Conservation (phyloP, 2,888 invertebrate genomes). For the Drosophila pullipes region DNA sequence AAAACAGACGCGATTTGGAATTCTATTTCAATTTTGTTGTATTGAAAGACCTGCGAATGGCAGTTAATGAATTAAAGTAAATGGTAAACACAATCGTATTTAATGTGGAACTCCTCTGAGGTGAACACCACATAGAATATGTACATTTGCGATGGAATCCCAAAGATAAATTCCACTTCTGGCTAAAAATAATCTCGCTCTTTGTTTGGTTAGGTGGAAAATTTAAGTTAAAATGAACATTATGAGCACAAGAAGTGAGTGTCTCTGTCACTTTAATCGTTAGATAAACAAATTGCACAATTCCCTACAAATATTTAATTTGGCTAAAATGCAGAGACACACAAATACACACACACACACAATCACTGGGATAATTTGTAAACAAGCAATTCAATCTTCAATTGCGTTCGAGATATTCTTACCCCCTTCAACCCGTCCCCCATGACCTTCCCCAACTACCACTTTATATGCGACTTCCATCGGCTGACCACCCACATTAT, state of each 20-base stretch:
- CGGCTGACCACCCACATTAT: constrained; percentile 30
- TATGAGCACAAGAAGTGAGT: not conserved
- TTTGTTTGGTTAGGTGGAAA: not conserved
- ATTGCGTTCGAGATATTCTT: not conserved
- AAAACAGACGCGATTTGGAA: not conserved
- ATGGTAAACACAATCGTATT: not conserved
- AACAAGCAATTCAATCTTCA: constrained; percentile 15
- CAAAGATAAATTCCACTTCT: not conserved
- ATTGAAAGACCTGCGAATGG: not conserved
- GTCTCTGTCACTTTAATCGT: constrained; percentile 20
- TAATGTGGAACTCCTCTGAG: not conserved
- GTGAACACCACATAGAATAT: not conserved
- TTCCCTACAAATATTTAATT: constrained; percentile 21
- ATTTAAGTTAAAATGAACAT: not conserved
- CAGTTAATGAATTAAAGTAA: not conserved
- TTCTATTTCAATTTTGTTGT: not conserved
- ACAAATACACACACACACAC: not conserved
- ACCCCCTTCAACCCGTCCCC: not conserved
- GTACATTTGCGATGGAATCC: not conserved
- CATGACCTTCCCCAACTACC: not conserved
- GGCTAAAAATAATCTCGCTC: not conserved
- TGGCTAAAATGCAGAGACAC: not conserved
- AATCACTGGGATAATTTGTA: not conserved
- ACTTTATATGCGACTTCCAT: constrained; percentile 8
- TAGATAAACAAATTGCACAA: constrained; percentile 45